These are phyloP conservation scores for Nycteola revayana DNA, from an alignment of 2,888 invertebrate genomes.

Conservation along the genomic window DNA sequence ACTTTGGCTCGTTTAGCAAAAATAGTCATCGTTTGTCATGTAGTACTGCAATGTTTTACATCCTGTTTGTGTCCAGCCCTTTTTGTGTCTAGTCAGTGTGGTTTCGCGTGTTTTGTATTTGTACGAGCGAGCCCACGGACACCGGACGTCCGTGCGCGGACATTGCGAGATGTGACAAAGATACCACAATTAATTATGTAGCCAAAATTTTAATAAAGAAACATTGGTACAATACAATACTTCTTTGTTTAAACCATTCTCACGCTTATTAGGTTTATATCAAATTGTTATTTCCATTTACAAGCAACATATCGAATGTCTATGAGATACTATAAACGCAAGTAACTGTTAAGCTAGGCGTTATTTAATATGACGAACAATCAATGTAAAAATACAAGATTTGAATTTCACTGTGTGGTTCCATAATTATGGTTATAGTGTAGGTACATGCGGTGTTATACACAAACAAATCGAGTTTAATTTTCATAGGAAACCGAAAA, in stretches of 20 bases:
- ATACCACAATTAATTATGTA: slow-evolving; percentile 34
- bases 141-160: slow-evolving; percentile 51
- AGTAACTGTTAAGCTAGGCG: slow-evolving; percentile 20
- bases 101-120: slow-evolving; percentile 55
- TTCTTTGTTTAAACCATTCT: slow-evolving; percentile 19
- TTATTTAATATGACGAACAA: slow-evolving; percentile 15
- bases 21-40: slow-evolving; percentile 42
- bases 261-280: slow-evolving; percentile 22
- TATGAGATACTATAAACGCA: slow-evolving; percentile 1
- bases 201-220: slow-evolving; percentile 23
- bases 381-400: slow-evolving; percentile 13
- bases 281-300: slow-evolving; percentile 25
- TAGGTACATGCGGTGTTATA: no score
- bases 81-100: slow-evolving; percentile 41
- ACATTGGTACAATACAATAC: slow-evolving; percentile 8
- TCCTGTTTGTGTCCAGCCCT: slow-evolving; percentile 43
- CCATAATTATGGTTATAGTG: no score
- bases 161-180: slow-evolving; percentile 48
- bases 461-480: no score
- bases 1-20: slow-evolving; percentile 38
- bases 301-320: slow-evolving; percentile 22
- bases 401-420: slow-evolving; percentile 17
- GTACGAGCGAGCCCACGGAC: slow-evolving; percentile 36
- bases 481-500: no score
- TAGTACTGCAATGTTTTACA: slow-evolving; percentile 46